Evolutionary conservation across 2,113 vertebrate genomes (phyloP), one percentile per base, ranked within the genome.

Genomic region (Pangasianodon hypophthalmus): DNA sequence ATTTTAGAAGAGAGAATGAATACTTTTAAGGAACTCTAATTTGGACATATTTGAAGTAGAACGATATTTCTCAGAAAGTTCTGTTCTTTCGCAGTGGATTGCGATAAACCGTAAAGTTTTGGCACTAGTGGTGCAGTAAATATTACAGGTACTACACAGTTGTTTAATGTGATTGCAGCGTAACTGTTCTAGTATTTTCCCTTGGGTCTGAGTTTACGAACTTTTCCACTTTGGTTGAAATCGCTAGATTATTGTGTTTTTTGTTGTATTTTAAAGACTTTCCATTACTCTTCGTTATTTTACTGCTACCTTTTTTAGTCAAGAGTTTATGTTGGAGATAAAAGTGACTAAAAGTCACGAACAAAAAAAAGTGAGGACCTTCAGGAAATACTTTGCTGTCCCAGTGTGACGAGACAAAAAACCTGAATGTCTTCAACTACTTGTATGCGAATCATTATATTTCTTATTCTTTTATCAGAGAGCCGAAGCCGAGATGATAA

Each of bases 401-500:
- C 16, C 11, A 37, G 5, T 6, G 16, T 37, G 32, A 19, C 75
- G 24, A 3, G 48, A 44, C 54, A 50, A 50, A 29, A 10, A 9
- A 9, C 8, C 7, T 0, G 3, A 56, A 32, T 21, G n/a, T 54
- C 79, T 81, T 81, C 29, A 16, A 32, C 50, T 18, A 32, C n/a
- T 48, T 64, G 37, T 32, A 48, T 48, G 6, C 87, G 11, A 82
- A 71, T 56, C 3, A 21, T 58, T 64, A 9, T 90, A 19, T 62
- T 84, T 90, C 13, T 80, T 69, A 10, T 86, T 87, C 80, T 29
- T 62, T 86, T 84, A 80, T 79, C 95, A 98, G 98, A 97, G 50
- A 96, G 93, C 92, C 94, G 93, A n/a, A 94, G 96, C 94, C 97
- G 97, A 91, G 96, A 97, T 0, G 97, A 98, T 92, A 98, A 99